These are phyloP conservation scores for Bombus pyrosoma DNA, from an alignment of 1,140 invertebrate species.

Conservation along the genomic window DNA sequence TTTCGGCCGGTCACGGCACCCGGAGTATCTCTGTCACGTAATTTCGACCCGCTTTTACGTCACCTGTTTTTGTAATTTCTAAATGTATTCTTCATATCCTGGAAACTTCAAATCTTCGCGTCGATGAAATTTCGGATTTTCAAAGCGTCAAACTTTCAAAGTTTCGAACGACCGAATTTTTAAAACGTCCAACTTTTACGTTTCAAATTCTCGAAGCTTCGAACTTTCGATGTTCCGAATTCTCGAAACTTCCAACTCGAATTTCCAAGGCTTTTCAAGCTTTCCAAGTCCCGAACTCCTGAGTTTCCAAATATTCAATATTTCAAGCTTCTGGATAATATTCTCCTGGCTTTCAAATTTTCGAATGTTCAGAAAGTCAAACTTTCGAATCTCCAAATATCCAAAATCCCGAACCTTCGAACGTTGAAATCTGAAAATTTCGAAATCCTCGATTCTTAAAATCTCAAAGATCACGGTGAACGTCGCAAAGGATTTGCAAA, in stretches of 20 bases:
- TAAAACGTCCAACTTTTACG: too few relatives aligned
- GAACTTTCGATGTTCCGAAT: not conserved
- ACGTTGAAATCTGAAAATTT: too few relatives aligned
- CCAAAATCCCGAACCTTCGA: too few relatives aligned
- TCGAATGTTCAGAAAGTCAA: too few relatives aligned
- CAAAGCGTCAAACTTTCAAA: not conserved
- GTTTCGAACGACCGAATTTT: not conserved
- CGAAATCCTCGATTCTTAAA: not conserved
- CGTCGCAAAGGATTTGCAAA: too few relatives aligned
- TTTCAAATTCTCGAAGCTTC: not conserved
- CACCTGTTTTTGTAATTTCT: not conserved
- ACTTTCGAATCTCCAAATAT: too few relatives aligned
- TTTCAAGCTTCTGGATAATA: too few relatives aligned
- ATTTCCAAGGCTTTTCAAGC: too few relatives aligned
- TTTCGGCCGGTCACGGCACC: conserved; percentile 7
- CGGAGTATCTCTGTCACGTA: not conserved
- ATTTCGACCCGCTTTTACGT: not conserved
- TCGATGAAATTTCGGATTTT: not conserved
- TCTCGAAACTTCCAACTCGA: too few relatives aligned
- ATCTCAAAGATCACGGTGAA: not conserved
- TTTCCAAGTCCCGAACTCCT: fast-evolving
- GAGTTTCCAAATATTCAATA: too few relatives aligned
- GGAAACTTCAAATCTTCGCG: not conserved
- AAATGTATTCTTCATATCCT: too few relatives aligned
- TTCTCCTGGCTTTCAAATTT: too few relatives aligned